A percentile compares a stretch with the other conserved stretches of the same genome.
Conservation (phyloP, 1,140 invertebrate species). For the Chlorops oryzae region DNA sequence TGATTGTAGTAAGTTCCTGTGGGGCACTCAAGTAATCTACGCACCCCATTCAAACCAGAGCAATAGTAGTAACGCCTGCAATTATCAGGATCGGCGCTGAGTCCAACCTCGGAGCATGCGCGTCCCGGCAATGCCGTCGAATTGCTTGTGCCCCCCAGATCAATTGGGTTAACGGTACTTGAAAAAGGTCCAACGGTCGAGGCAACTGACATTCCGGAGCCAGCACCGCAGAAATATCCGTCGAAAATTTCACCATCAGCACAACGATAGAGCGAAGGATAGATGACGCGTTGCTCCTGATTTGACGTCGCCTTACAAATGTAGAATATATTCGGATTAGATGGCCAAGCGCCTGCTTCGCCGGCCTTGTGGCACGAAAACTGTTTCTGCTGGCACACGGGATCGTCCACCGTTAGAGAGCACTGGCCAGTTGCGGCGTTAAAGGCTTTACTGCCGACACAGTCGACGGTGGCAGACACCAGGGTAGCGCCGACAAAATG, state of each 20-base stretch:
- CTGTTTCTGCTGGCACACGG: slow-evolving; percentile 27
- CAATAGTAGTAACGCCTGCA: slow-evolving; percentile 43
- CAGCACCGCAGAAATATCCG: too few species aligned
- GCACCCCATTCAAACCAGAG: slow-evolving; percentile 21
- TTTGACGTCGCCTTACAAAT: slow-evolving; percentile 45
- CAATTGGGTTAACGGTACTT: too few species aligned
- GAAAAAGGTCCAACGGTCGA: too few species aligned
- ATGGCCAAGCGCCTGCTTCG: slow-evolving; percentile 36
- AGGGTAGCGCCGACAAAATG: slow-evolving; percentile 34
- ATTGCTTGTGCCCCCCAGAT: too few species aligned
- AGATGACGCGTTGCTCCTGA: slow-evolving; percentile 34
- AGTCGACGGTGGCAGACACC: slow-evolving; percentile 36
- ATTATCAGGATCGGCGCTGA: slow-evolving; percentile 26
- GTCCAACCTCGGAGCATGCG: slow-evolving; percentile 33
- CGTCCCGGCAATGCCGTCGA: too few species aligned
- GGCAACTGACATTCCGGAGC: too few species aligned
- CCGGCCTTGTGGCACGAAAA: slow-evolving; percentile 36
- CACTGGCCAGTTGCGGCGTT: slow-evolving; percentile 38
- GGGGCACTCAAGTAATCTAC: slow-evolving; percentile 32
- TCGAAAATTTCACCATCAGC: slow-evolving; percentile 38
- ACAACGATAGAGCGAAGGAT: slow-evolving; percentile 43
- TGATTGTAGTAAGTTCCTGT: slow-evolving; percentile 28
- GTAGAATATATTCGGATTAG: slow-evolving; percentile 44
- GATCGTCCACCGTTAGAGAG: slow-evolving; percentile 27
- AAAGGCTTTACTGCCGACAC: slow-evolving; percentile 38